Percentiles rank a stretch among this genome's conserved stretches.
Evolutionary conservation across 2,888 invertebrate species (phyloP).

Genomic region (Erebia epiphron): DNA sequence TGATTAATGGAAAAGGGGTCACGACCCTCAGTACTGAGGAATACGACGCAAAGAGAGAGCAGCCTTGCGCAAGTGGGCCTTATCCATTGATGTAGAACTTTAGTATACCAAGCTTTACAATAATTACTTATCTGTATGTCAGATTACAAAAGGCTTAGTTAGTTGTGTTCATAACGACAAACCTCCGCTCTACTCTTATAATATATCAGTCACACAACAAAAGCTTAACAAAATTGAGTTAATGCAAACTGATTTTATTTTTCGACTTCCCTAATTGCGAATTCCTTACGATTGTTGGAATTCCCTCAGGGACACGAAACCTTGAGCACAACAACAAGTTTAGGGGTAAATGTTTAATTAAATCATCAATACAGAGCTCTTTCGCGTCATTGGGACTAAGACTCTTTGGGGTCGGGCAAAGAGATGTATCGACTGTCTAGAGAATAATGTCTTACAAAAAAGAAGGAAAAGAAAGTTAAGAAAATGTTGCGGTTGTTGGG

Average conservation of each 20-base stretch:
- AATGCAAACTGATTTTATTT: conserved; percentile 64
- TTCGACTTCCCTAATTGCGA: conserved; percentile 71
- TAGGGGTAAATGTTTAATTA: conserved; percentile 65
- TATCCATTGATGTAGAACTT: no score
- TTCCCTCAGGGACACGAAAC: conserved; percentile 47
- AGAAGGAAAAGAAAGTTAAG: conserved; percentile 29
- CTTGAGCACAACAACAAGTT: conserved; percentile 53
- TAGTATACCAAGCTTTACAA: no score
- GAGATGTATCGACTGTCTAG: conserved; percentile 53
- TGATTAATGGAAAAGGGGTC: no score
- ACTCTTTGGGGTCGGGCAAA: conserved; percentile 32
- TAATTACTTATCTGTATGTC: no score
- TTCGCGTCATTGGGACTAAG: conserved; percentile 21
- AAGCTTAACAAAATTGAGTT: conserved; percentile 46
- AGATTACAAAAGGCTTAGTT: no score
- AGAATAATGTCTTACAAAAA: conserved; percentile 37
- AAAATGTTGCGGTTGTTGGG: conserved; percentile 1
- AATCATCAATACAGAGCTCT: conserved; percentile 62
- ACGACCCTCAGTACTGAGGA: no score
- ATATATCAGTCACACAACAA: conserved; percentile 15
- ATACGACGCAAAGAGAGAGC: no score
- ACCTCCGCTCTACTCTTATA: no score
- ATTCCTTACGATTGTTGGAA: conserved; percentile 64
- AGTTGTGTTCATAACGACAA: no score
- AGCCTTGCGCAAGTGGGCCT: no score